These are phyloP conservation scores for Pomatostomus ruficeps DNA, from an alignment of 2,113 vertebrate species.

Conservation along the genomic window DNA sequence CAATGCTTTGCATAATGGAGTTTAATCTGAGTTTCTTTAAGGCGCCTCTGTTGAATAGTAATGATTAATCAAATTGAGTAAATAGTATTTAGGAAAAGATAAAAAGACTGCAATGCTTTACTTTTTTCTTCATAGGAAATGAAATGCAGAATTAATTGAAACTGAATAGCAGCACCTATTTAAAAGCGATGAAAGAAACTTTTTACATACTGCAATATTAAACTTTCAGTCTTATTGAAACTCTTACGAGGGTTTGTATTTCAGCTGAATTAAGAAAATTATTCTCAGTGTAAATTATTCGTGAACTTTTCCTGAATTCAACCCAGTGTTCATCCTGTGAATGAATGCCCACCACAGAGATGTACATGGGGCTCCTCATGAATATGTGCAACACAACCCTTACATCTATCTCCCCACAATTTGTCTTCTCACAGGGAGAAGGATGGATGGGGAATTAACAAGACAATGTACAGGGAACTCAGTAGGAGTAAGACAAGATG, in stretches of 20 bases:
- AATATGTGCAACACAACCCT: not conserved
- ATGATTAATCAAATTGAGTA: slow-evolving; percentile 12
- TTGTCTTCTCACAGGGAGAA: not conserved
- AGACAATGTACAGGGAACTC: not conserved
- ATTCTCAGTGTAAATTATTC: not conserved
- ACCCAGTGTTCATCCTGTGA: not conserved
- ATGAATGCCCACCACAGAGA: not conserved
- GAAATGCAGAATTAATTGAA: slow-evolving; percentile 9
- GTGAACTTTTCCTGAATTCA: not conserved
- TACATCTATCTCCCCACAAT: not conserved
- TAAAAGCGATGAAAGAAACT: slow-evolving; percentile 1
- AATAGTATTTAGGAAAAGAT: not conserved
- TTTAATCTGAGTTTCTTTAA: not conserved
- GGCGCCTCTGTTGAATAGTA: not conserved
- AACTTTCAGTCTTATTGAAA: not conserved
- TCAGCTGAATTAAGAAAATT: not conserved
- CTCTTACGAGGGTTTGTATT: not conserved
- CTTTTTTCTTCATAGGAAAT: not conserved
- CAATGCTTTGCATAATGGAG: not conserved
- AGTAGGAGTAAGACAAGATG: not conserved
- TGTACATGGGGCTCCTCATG: not conserved
- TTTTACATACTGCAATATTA: not conserved
- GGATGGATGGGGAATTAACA: not conserved
- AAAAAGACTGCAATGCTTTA: not conserved
- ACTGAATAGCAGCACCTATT: not conserved